Conservation (phyloP, 2,888 invertebrate species). For the Automeris io region DNA sequence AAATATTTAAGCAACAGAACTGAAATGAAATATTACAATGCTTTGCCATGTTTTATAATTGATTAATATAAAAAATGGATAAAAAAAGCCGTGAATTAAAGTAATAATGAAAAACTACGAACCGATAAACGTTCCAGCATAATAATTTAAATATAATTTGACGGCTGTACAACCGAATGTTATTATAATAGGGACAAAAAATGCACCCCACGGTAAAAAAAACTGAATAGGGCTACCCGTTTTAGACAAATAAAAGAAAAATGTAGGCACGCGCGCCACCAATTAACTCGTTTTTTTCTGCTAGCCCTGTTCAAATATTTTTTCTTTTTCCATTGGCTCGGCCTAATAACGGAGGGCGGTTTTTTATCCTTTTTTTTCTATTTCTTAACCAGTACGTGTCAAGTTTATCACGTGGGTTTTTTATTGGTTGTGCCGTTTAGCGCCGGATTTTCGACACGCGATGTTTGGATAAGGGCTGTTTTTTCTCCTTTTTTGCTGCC, state of each 20-base stretch:
- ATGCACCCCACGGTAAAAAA: slow-evolving; percentile 50
- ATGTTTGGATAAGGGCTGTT: slow-evolving; percentile 44
- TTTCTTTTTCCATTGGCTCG: slow-evolving; percentile 62
- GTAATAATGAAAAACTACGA: slow-evolving; percentile 33
- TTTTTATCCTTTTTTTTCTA: slow-evolving; percentile 45
- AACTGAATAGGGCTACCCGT: slow-evolving; percentile 30
- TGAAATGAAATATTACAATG: too few relatives aligned
- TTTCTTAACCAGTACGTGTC: slow-evolving; percentile 38
- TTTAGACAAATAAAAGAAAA: slow-evolving; percentile 40
- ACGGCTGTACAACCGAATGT: slow-evolving; percentile 24
- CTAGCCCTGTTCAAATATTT: slow-evolving; percentile 40
- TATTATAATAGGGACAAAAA: slow-evolving; percentile 62
- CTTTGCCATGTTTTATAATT: too few relatives aligned
- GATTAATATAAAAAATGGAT: too few relatives aligned
- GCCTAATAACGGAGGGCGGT: slow-evolving; percentile 51
- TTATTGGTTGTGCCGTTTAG: slow-evolving; percentile 44
- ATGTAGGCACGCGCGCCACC: slow-evolving; percentile 62
- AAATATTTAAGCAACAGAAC: too few relatives aligned
- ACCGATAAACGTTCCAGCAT: slow-evolving; percentile 36
- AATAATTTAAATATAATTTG: slow-evolving; percentile 60
- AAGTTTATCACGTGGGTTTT: slow-evolving; percentile 46
- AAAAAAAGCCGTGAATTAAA: too few relatives aligned
- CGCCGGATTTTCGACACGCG: slow-evolving; percentile 51
- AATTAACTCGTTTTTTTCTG: slow-evolving; percentile 63
- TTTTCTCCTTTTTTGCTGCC: slow-evolving; percentile 25